phyloP scores from a whole-genome alignment of 2,888 invertebrate species.

The Nemoura dubitans region DNA sequence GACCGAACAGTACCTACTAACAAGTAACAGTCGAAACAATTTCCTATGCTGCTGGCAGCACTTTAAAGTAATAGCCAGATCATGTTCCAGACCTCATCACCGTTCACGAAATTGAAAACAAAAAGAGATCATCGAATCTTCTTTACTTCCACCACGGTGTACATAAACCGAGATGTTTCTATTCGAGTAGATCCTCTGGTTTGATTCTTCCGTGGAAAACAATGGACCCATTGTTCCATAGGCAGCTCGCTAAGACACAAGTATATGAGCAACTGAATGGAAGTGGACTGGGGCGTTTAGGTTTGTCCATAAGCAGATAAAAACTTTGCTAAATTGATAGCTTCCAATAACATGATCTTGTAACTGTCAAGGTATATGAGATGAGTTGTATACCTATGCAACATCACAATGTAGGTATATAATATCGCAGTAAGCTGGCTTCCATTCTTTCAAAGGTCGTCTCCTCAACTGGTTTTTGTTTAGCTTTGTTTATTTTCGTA shows the following conservation, averaged over 20 bases:
- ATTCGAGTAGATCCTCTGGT: not conserved
- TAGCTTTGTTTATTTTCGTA: not conserved
- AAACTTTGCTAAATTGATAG: conserved; percentile 2
- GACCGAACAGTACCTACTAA: too few relatives aligned
- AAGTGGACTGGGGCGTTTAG: not conserved
- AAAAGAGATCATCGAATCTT: not conserved
- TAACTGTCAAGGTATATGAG: not conserved
- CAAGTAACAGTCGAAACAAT: not conserved
- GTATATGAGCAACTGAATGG: not conserved
- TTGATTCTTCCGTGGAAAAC: not conserved
- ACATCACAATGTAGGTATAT: not conserved
- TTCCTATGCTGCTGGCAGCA: not conserved
- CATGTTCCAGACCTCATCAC: not conserved
- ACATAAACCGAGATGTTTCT: not conserved
- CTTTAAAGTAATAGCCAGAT: not conserved
- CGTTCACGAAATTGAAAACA: not conserved
- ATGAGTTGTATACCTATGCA: too few relatives aligned
- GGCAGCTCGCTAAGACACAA: not conserved
- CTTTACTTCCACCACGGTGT: not conserved
- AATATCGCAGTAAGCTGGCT: not conserved
- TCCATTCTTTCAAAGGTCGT: conserved; percentile 12
- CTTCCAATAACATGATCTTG: not conserved
- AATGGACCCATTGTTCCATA: not conserved
- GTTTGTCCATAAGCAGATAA: not conserved
- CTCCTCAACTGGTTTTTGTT: not conserved